Conservation (phyloP, 2,797 vertebrate genomes). For the Merluccius polli region DNA sequence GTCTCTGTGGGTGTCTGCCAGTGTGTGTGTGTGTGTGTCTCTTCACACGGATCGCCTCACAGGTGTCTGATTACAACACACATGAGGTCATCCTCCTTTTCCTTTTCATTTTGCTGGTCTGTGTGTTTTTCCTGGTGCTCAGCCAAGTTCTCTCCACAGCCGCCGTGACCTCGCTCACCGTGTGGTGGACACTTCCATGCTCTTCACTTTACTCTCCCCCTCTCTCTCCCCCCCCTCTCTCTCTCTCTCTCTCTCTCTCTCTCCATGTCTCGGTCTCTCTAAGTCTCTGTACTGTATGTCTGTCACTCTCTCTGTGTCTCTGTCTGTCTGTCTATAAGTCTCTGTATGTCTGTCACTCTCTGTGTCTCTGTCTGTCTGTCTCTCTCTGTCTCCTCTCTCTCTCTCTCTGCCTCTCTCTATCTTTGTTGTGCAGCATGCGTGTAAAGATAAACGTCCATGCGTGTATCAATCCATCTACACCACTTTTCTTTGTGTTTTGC, state of each 20-base stretch:
- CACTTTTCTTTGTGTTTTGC: background rate
- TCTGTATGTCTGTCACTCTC: no score
- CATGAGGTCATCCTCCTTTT: slow-evolving; percentile 51
- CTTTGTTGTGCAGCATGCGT: slow-evolving; percentile 40
- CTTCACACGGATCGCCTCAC: slow-evolving; percentile 14
- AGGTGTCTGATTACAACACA: slow-evolving; percentile 51
- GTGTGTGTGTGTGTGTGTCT: slow-evolving; percentile 17
- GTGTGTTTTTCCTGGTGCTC: slow-evolving; percentile 13
- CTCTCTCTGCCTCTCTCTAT: slow-evolving; percentile 40
- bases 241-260: background rate
- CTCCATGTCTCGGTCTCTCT: no score
- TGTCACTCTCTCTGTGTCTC: no score
- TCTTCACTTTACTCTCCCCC: slow-evolving; percentile 51
- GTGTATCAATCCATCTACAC: slow-evolving; percentile 5
- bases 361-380: no score
- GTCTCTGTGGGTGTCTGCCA: background rate
- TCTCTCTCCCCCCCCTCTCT: slow-evolving; percentile 37
- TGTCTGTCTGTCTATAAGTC: no score
- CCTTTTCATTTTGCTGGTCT: no score
- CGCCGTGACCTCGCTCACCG: slow-evolving; percentile 33
- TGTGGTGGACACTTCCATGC: slow-evolving; percentile 45
- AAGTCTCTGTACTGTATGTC: no score
- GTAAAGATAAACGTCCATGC: slow-evolving; percentile 25
- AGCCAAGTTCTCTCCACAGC: slow-evolving; percentile 35
- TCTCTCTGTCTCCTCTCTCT: slow-evolving; percentile 40